A percentile compares a stretch with the other conserved stretches of the same genome.
These are phyloP conservation scores for Sarcophaga bullata DNA, from an alignment of 1,140 invertebrate species.

Conservation along the genomic window DNA sequence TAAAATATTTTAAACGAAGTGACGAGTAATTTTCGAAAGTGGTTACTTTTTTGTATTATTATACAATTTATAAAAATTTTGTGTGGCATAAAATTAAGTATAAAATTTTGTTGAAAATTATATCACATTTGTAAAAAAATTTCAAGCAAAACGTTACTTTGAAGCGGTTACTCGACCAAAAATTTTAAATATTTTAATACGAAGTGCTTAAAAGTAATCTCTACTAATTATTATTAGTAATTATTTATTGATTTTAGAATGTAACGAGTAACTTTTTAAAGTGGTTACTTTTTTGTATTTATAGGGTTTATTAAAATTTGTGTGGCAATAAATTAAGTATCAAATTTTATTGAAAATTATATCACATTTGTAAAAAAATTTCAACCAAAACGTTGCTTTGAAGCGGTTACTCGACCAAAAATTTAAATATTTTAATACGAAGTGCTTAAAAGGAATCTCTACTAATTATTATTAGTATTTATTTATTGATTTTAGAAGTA, in stretches of 20 bases:
- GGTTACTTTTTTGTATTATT: background rate
- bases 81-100: too few species aligned
- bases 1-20: background rate
- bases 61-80: too few species aligned
- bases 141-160: background rate
- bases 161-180: background rate
- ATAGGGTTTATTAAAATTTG: too few species aligned
- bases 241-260: background rate
- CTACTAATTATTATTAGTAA: too few species aligned
- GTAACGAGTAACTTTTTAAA: background rate
- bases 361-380: too few species aligned
- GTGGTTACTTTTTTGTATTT: background rate
- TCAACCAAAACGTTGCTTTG: too few species aligned
- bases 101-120: too few species aligned
- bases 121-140: too few species aligned
- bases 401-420: background rate
- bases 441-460: too few species aligned
- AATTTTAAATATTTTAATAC: background rate
- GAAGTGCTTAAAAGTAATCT: too few species aligned
- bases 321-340: too few species aligned
- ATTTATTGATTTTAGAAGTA: background rate
- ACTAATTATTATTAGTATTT: background rate
- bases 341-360: too few species aligned
- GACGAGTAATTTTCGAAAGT: background rate
- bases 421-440: background rate